Percentiles rank a stretch among this genome's conserved stretches.
Evolutionary conservation across 2,888 invertebrate species (phyloP).

Genomic region (Chrysolina haemoptera): DNA sequence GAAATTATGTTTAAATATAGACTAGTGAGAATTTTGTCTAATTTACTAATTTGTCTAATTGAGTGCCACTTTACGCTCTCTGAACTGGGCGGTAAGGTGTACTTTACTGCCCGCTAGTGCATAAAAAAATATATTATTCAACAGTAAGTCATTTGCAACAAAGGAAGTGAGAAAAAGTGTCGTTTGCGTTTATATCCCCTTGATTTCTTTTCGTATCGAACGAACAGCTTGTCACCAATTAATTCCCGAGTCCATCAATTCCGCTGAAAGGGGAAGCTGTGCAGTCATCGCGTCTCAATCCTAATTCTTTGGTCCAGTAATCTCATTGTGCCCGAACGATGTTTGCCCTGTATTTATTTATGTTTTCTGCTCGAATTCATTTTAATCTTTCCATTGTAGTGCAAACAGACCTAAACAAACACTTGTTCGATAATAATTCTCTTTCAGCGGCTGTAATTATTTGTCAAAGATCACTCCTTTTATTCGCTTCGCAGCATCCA

Average conservation of each 20-base stretch:
- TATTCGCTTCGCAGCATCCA: constrained; percentile 26
- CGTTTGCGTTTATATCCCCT: too few species aligned
- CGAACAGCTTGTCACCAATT: constrained; percentile 17
- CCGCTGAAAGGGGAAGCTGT: constrained; percentile 32
- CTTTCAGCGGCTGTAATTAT: constrained; percentile 62
- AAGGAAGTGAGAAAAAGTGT: too few species aligned
- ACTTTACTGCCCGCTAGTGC: too few species aligned
- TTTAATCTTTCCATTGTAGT: constrained; percentile 68
- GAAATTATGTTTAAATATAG: too few species aligned
- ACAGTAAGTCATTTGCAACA: too few species aligned
- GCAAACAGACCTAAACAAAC: constrained; percentile 69
- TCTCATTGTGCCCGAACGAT: constrained; percentile 63
- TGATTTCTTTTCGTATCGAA: neutral
- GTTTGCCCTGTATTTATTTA: constrained; percentile 64
- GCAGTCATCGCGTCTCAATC: constrained; percentile 45
- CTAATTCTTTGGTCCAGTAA: constrained; percentile 62
- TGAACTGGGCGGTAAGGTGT: too few species aligned
- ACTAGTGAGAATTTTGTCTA: too few species aligned
- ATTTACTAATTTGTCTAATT: too few species aligned
- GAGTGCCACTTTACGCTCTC: too few species aligned
- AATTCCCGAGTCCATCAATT: constrained; percentile 33
- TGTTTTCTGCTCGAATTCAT: constrained; percentile 69
- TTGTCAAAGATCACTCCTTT: constrained; percentile 63
- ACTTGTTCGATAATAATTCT: constrained; percentile 66
- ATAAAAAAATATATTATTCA: too few species aligned